Evolutionary conservation across 2,797 vertebrate species (phyloP).

Genomic region (Lycodopsis pacificus): DNA sequence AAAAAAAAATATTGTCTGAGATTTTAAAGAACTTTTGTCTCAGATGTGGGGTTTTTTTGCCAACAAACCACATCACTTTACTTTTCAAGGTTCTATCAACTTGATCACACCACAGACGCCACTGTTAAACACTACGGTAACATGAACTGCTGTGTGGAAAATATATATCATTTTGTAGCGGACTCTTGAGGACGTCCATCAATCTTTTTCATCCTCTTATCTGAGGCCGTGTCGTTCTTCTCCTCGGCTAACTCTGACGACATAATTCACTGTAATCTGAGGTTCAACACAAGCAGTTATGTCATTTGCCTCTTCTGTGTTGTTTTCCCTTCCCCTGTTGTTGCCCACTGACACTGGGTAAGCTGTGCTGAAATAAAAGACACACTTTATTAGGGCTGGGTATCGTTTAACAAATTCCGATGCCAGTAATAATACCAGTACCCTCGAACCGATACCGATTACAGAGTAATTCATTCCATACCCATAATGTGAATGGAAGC

Average conservation of each 20-base stretch:
- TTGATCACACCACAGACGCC: too few relatives aligned
- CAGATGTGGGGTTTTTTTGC: too few relatives aligned
- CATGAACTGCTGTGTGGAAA: not conserved
- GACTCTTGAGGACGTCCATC: not conserved
- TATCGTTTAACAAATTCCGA: too few relatives aligned
- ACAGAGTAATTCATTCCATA: not conserved
- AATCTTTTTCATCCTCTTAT: not conserved
- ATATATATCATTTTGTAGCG: not conserved
- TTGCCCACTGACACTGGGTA: not conserved
- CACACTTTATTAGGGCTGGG: not conserved
- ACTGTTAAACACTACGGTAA: not conserved
- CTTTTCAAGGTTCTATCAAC: too few relatives aligned
- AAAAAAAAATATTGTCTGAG: too few relatives aligned
- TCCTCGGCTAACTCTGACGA: not conserved
- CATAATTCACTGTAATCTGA: not conserved
- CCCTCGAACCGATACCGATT: not conserved
- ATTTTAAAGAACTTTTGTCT: not conserved
- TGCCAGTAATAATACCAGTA: not conserved
- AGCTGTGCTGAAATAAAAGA: not conserved
- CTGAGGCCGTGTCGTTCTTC: not conserved
- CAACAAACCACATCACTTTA: not conserved
- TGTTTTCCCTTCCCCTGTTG: too few relatives aligned
- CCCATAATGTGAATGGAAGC: accelerated
- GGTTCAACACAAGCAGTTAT: not conserved
- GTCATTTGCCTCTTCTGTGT: not conserved